Evolutionary conservation across 2,113 vertebrate species (phyloP).

Genomic region (Centropristis striata): DNA sequence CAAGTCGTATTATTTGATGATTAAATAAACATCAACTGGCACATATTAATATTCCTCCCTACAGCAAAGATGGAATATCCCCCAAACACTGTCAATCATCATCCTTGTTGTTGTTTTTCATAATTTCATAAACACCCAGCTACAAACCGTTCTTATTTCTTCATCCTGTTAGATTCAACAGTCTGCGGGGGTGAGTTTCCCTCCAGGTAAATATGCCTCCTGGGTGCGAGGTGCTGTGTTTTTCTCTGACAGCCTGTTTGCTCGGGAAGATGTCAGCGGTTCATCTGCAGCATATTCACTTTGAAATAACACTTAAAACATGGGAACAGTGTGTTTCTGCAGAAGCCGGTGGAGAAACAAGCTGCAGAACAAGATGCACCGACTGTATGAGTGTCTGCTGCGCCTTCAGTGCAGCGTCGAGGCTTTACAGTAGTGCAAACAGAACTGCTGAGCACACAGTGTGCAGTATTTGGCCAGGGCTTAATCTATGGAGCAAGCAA

Average conservation of each 20-base stretch:
- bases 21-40: not conserved
- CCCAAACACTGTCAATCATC: conserved; percentile 6
- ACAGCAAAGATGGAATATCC: conserved; percentile 8
- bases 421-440: conserved; percentile 36
- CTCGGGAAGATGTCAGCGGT: conserved; percentile 54
- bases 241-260: conserved; percentile 59
- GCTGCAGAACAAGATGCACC: conserved; percentile 29
- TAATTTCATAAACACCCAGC: conserved; percentile 18
- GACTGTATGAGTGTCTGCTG: not conserved
- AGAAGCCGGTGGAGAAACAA: conserved; percentile 33
- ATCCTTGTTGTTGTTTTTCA: not conserved
- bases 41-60: conserved; percentile 28
- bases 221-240: conserved; percentile 30
- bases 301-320: conserved; percentile 36
- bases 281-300: conserved; percentile 41
- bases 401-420: conserved; percentile 10
- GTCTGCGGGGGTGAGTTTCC: conserved; percentile 28
- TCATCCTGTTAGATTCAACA: conserved; percentile 32
- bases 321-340: conserved; percentile 13
- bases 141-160: conserved; percentile 21
- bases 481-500: conserved; percentile 31
- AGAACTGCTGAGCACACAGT: conserved; percentile 39
- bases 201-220: conserved; percentile 48
- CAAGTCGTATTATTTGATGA: too few relatives aligned
- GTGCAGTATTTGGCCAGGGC: conserved; percentile 8